These are phyloP conservation scores for Nowickia ferox DNA, from an alignment of 2,888 invertebrate genomes.

Conservation along the genomic window DNA sequence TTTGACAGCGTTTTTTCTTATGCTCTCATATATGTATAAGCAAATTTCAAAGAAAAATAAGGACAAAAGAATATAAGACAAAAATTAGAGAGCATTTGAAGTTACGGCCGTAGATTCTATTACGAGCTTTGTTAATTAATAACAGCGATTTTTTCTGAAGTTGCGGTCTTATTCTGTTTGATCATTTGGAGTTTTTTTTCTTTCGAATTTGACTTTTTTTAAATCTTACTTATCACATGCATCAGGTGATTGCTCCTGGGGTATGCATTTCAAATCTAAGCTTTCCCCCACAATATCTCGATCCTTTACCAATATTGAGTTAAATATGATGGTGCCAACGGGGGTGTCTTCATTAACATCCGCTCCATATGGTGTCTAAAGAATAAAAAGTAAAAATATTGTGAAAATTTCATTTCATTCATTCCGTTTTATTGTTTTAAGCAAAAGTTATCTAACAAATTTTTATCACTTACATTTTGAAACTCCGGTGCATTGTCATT, in stretches of 20 bases:
- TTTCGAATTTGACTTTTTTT: not conserved
- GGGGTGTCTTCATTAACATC: conserved; percentile 90
- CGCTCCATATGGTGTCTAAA: conserved; percentile 91
- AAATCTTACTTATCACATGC: conserved; percentile 81
- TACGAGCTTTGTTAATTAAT: too few relatives aligned
- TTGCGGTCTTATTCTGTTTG: too few relatives aligned
- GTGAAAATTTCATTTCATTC: not conserved
- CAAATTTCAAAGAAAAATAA: too few relatives aligned
- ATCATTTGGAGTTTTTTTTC: not conserved
- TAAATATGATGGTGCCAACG: conserved; percentile 89
- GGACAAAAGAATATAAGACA: too few relatives aligned
- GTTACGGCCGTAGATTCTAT: too few relatives aligned
- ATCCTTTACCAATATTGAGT: conserved; percentile 90
- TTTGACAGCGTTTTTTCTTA: too few relatives aligned
- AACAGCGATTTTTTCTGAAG: too few relatives aligned
- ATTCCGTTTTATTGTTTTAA: not conserved
- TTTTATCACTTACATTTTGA: conserved; percentile 86
- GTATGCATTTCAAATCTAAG: conserved; percentile 88
- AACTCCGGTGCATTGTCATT: conserved; percentile 94
- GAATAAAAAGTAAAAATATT: conserved; percentile 64
- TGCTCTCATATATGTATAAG: too few relatives aligned
- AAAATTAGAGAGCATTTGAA: too few relatives aligned
- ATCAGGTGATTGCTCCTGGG: conserved; percentile 83
- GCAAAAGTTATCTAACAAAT: not conserved
- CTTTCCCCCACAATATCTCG: conserved; percentile 91